These are phyloP conservation scores for Protobothrops mucrosquamatus DNA, from an alignment of 2,113 vertebrate genomes.

Conservation along the genomic window DNA sequence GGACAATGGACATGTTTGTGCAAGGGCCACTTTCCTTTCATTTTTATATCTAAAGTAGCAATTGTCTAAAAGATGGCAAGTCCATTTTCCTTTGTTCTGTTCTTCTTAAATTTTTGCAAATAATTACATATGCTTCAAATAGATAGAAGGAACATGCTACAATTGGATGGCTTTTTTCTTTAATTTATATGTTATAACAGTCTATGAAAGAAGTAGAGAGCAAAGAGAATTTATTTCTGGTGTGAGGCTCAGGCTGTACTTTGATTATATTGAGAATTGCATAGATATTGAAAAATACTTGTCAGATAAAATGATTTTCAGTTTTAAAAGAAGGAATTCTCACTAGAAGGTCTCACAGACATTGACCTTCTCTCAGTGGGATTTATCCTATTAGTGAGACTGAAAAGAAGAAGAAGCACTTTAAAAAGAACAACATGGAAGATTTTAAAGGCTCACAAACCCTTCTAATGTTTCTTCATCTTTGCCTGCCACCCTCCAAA, in stretches of 20 bases:
- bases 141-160: not conserved
- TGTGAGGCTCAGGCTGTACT: constrained; percentile 19
- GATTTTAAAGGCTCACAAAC: constrained; percentile 50
- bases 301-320: not conserved
- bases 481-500: not conserved
- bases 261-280: constrained; percentile 23
- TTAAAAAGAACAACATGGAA: constrained; percentile 44
- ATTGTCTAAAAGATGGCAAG: not conserved
- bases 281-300: constrained; percentile 14
- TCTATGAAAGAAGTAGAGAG: not conserved
- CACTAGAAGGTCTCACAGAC: constrained; percentile 6
- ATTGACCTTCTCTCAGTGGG: constrained; percentile 37
- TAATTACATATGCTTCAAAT: not conserved
- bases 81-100: not conserved
- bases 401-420: constrained; percentile 36
- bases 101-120: not conserved
- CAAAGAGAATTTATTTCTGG: not conserved
- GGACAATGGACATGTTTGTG: not conserved
- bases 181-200: not conserved
- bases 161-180: not conserved
- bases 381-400: constrained; percentile 25
- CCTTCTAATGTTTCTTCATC: constrained; percentile 6
- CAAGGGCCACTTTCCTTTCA: not conserved
- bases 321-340: constrained; percentile 13
- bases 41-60: not conserved